Percentiles rank a stretch among this genome's conserved stretches.
Evolutionary conservation across 2,797 vertebrate genomes (phyloP).

Genomic region (Eidolon dupreanum): DNA sequence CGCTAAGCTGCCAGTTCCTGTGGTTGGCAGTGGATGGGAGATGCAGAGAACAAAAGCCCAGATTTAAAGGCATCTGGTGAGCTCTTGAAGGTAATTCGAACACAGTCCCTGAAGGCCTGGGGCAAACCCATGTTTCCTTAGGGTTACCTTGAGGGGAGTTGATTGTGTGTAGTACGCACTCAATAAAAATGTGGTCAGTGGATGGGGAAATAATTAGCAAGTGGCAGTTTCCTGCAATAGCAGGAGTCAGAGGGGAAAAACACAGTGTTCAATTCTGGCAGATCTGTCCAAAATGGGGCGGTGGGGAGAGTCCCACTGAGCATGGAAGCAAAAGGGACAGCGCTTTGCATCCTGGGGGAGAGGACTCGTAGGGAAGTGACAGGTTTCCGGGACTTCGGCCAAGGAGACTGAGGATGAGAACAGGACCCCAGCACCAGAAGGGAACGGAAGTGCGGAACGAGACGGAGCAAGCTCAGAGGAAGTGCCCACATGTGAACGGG

Average conservation of each 20-base stretch:
- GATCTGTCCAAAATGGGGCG: background rate
- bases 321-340: background rate
- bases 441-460: background rate
- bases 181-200: background rate
- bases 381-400: background rate
- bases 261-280: background rate
- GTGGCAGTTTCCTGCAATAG: background rate
- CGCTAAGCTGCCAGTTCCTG: background rate
- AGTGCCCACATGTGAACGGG: fast-evolving
- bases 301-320: background rate
- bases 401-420: background rate
- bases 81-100: background rate
- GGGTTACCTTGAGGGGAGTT: background rate
- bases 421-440: background rate
- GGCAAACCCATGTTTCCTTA: background rate
- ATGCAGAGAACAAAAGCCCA: background rate
- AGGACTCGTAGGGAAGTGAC: background rate
- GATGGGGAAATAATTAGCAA: background rate
- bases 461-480: background rate
- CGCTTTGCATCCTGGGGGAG: background rate
- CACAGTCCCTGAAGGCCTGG: background rate
- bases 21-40: background rate
- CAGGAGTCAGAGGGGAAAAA: background rate
- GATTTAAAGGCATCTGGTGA: background rate
- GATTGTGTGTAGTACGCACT: background rate